These are phyloP conservation scores for Thecophora atra DNA, from an alignment of 2,888 invertebrate genomes.

Conservation along the genomic window DNA sequence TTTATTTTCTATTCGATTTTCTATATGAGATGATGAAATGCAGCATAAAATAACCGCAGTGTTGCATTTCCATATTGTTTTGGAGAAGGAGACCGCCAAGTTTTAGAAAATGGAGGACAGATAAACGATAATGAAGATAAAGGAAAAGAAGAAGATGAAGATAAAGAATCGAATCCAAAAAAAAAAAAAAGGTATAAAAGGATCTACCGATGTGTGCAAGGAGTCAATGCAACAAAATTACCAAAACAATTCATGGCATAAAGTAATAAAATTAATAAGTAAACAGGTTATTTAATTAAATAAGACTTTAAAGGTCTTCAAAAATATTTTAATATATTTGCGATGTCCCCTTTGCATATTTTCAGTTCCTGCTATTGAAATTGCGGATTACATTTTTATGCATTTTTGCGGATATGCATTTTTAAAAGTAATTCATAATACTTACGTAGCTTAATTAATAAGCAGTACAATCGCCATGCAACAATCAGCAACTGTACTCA, in stretches of 20 bases:
- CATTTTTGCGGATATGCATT: too few species aligned
- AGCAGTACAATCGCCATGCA: neutral
- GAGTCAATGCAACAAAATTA: neutral
- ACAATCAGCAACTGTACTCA: neutral
- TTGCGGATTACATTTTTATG: too few species aligned
- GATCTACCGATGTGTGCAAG: neutral
- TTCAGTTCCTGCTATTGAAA: too few species aligned
- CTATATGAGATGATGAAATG: neutral
- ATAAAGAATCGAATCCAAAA: neutral
- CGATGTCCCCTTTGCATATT: too few species aligned
- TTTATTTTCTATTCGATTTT: conserved; percentile 18
- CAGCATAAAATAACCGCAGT: too few species aligned
- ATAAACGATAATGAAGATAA: too few species aligned
- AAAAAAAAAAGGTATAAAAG: neutral
- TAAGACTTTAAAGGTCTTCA: too few species aligned
- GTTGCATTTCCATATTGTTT: too few species aligned
- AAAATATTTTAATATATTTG: too few species aligned
- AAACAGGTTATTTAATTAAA: neutral
- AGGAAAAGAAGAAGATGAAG: neutral
- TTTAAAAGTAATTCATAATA: too few species aligned
- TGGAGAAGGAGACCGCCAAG: too few species aligned
- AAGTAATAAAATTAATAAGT: neutral
- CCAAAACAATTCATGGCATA: neutral
- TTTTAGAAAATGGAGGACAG: too few species aligned
- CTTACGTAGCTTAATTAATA: neutral